These are phyloP conservation scores for Sitobion miscanthi DNA, from an alignment of 1,140 invertebrate species.

Conservation along the genomic window DNA sequence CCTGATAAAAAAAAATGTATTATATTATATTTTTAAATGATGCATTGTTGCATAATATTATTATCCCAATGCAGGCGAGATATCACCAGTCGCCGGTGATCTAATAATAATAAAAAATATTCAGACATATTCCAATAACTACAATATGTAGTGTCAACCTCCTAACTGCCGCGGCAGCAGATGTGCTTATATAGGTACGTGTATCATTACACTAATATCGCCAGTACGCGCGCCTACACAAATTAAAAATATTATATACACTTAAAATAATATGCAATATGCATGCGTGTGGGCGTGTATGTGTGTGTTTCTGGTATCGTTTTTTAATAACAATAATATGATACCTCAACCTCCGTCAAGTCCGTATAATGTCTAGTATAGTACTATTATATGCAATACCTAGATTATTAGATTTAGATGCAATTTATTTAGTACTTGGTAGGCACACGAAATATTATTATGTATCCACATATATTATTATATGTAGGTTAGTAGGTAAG, in stretches of 20 bases:
- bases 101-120: background rate
- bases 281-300: background rate
- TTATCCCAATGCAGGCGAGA: background rate
- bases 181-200: background rate
- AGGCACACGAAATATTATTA: background rate
- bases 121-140: background rate
- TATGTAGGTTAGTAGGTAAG: background rate
- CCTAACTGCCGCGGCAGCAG: background rate
- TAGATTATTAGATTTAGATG: too few species aligned
- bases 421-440: too few species aligned
- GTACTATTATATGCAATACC: too few species aligned
- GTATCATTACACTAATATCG: background rate
- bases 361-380: too few species aligned
- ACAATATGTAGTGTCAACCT: background rate
- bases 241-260: background rate
- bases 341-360: too few species aligned
- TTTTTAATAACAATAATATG: too few species aligned
- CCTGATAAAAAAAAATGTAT: too few species aligned
- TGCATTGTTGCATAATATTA: background rate
- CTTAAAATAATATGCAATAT: background rate
- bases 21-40: too few species aligned
- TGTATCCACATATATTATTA: background rate
- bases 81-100: background rate
- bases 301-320: background rate
- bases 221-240: background rate